Conservation (phyloP, 2,888 invertebrate species). For the Clivina fossor region DNA sequence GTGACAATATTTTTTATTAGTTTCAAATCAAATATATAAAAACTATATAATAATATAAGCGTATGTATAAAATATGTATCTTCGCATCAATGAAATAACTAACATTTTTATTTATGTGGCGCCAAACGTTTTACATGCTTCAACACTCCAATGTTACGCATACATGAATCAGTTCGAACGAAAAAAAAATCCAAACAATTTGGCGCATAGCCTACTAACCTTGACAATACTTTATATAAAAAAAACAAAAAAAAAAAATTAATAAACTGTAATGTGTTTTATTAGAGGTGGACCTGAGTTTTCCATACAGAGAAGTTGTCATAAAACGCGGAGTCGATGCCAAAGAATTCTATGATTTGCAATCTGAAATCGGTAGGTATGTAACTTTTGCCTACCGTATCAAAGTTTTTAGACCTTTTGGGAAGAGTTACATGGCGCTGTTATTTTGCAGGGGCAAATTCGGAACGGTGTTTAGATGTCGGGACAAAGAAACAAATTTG, state of each 20-base stretch:
- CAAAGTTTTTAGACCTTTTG: neutral
- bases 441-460: conserved; percentile 87
- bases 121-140: too few species aligned
- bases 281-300: conserved; percentile 85
- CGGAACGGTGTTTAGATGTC: conserved; percentile 92
- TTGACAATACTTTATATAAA: conserved; percentile 21
- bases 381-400: conserved; percentile 40
- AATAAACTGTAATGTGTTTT: conserved; percentile 44
- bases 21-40: too few species aligned
- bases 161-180: too few species aligned
- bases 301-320: conserved; percentile 83
- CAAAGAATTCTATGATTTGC: conserved; percentile 82
- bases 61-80: too few species aligned
- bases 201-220: conserved; percentile 14
- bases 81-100: too few species aligned
- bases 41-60: too few species aligned
- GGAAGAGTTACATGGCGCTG: neutral
- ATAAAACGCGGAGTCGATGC: conserved; percentile 84
- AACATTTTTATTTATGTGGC: too few species aligned
- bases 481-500: conserved; percentile 77
- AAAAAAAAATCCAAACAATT: conserved; percentile 3
- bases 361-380: conserved; percentile 92
- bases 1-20: too few species aligned
- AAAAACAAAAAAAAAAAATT: neutral
- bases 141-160: too few species aligned